Evolutionary conservation across 2,113 vertebrate species (phyloP).

Genomic region (Oenanthe melanoleuca): DNA sequence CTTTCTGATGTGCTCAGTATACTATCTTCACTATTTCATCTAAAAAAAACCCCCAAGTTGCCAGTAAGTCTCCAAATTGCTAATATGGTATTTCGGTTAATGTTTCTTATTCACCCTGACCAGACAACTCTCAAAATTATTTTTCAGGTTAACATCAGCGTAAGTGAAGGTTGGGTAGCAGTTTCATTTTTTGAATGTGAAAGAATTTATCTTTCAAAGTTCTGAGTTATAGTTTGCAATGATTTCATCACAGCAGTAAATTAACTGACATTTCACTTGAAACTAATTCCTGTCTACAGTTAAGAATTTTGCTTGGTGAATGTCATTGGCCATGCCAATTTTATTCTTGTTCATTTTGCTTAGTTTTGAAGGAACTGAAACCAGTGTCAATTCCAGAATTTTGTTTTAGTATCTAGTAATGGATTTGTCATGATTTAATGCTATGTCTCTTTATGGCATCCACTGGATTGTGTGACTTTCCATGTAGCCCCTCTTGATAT

Average conservation of each 20-base stretch:
- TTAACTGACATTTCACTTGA: constrained; percentile 23
- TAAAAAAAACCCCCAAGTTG: not conserved
- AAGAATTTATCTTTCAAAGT: constrained; percentile 15
- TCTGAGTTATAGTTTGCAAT: not conserved
- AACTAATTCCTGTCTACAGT: constrained; percentile 21
- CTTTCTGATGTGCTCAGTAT: not conserved
- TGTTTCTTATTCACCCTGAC: not conserved
- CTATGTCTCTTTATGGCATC: not conserved
- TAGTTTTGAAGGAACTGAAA: not conserved
- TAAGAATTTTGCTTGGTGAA: not conserved
- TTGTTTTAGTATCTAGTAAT: not conserved
- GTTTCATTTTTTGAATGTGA: not conserved
- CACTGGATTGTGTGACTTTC: not conserved
- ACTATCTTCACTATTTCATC: not conserved
- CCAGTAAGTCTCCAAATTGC: not conserved
- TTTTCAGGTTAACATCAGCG: not conserved
- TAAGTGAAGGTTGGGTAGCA: not conserved
- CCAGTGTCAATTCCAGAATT: not conserved
- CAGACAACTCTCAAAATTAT: not conserved
- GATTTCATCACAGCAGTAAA: constrained; percentile 20
- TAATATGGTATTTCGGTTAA: not conserved
- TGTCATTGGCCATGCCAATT: not conserved
- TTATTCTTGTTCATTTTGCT: constrained; percentile 28
- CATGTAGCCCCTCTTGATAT: not conserved
- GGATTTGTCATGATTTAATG: not conserved